Conservation (phyloP, 2,113 vertebrate species). For the Heterocephalus glaber region DNA sequence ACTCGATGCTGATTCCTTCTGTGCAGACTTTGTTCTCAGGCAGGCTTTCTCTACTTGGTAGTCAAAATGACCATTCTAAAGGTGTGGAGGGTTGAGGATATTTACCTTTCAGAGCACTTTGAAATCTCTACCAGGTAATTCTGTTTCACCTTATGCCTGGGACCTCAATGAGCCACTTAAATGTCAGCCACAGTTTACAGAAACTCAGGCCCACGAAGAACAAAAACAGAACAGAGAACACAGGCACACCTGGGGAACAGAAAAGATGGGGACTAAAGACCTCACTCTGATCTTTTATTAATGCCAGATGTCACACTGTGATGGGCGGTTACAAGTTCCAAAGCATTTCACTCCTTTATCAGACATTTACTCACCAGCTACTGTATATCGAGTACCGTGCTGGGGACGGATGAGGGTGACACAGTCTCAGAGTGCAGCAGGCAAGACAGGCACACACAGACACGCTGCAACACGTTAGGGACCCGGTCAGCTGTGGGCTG, state of each 20-base stretch:
- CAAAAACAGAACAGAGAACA: constrained; percentile 18
- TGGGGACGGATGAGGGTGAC: neutral
- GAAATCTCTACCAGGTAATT: constrained; percentile 31
- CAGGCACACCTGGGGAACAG: neutral
- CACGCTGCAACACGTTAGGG: neutral
- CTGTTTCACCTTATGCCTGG: constrained; percentile 19
- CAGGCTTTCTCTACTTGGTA: neutral
- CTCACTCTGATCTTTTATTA: constrained; percentile 19
- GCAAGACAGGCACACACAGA: neutral
- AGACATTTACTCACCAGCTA: neutral
- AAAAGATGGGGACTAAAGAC: neutral
- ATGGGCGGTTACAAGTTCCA: neutral
- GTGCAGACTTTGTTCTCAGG: neutral
- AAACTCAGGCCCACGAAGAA: constrained; percentile 15
- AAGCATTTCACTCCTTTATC: neutral
- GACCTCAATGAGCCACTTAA: neutral
- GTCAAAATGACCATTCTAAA: constrained; percentile 33
- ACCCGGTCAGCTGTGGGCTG: neutral
- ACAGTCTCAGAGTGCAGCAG: neutral
- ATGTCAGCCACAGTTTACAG: neutral
- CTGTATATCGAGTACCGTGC: neutral
- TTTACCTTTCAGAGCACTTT: constrained; percentile 24
- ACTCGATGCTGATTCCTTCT: neutral
- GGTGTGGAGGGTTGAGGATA: neutral
- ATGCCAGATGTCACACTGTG: neutral